Conservation (phyloP, 2,888 invertebrate genomes). For the Sinotaia quadrata region DNA sequence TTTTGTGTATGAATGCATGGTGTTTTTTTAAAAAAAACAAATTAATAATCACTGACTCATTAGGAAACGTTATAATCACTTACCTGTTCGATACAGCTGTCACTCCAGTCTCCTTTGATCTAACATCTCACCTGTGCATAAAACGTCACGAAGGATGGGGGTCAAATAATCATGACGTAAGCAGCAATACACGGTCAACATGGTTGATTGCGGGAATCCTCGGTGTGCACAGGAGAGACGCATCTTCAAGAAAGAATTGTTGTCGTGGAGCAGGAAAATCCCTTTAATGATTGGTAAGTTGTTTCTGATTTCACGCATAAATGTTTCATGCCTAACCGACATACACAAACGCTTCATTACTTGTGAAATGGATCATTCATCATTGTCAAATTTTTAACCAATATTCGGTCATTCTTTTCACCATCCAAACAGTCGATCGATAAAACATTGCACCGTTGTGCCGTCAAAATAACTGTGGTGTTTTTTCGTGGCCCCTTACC, state of each 20-base stretch:
- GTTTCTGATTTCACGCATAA: slow-evolving; percentile 12
- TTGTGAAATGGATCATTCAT: slow-evolving; percentile 30
- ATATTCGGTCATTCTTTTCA: slow-evolving; percentile 50
- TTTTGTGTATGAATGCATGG: too few relatives aligned
- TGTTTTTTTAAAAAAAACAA: not conserved
- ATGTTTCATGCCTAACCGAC: slow-evolving; percentile 12
- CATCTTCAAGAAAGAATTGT: slow-evolving; percentile 70
- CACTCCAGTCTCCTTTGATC: slow-evolving; percentile 15
- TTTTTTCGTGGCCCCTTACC: slow-evolving; percentile 34
- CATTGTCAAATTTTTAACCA: slow-evolving; percentile 63
- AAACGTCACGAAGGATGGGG: slow-evolving; percentile 58
- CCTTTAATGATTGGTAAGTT: slow-evolving; percentile 68
- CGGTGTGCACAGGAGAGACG: slow-evolving; percentile 69
- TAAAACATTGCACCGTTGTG: slow-evolving; percentile 41
- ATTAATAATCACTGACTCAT: too few relatives aligned
- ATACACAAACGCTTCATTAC: not conserved
- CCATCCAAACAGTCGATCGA: slow-evolving; percentile 43
- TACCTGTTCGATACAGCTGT: slow-evolving; percentile 27
- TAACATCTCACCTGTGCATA: slow-evolving; percentile 48
- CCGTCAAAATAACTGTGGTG: slow-evolving; percentile 32
- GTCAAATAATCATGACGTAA: slow-evolving; percentile 57
- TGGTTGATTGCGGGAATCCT: slow-evolving; percentile 70
- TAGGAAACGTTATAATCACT: not conserved
- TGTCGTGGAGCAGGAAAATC: slow-evolving; percentile 72
- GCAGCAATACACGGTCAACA: slow-evolving; percentile 56